phyloP scores from a whole-genome alignment of 2,888 invertebrate species.

The Mythimna vitellina region DNA sequence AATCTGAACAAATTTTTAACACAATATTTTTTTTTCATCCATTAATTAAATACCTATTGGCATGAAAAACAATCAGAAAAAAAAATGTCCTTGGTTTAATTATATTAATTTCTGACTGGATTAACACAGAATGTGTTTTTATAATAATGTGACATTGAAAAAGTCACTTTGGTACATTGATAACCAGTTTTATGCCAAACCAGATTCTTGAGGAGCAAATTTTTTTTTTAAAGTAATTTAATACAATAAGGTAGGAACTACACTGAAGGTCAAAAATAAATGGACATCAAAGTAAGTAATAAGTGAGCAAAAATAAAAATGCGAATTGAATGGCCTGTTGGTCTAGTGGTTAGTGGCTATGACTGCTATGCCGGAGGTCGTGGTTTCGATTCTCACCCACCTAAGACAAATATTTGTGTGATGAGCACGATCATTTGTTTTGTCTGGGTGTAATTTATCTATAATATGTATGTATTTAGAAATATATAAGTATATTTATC shows the following conservation, averaged over 20 bases:
- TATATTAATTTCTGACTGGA: neutral
- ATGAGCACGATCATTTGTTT: too few species aligned
- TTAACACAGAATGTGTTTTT: constrained; percentile 10
- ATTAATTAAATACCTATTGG: neutral
- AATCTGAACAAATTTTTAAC: neutral
- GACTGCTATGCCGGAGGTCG: too few species aligned
- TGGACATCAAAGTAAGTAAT: too few species aligned
- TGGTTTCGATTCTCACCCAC: too few species aligned
- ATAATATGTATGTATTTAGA: too few species aligned
- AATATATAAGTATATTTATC: too few species aligned
- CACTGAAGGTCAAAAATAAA: neutral
- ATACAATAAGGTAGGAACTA: constrained; percentile 1
- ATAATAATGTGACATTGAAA: constrained; percentile 29
- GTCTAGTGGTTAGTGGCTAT: too few species aligned
- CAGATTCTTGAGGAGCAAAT: neutral
- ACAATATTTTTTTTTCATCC: neutral
- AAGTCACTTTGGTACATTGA: constrained; percentile 8
- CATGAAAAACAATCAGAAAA: neutral
- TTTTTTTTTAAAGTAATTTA: neutral
- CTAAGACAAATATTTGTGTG: too few species aligned
- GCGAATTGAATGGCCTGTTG: too few species aligned
- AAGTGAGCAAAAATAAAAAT: neutral
- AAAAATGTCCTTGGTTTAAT: too few species aligned
- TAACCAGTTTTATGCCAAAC: constrained; percentile 18
- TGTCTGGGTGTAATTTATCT: too few species aligned